Conservation (phyloP, 2,888 invertebrate species). For the Cylindroiulus punctatus region DNA sequence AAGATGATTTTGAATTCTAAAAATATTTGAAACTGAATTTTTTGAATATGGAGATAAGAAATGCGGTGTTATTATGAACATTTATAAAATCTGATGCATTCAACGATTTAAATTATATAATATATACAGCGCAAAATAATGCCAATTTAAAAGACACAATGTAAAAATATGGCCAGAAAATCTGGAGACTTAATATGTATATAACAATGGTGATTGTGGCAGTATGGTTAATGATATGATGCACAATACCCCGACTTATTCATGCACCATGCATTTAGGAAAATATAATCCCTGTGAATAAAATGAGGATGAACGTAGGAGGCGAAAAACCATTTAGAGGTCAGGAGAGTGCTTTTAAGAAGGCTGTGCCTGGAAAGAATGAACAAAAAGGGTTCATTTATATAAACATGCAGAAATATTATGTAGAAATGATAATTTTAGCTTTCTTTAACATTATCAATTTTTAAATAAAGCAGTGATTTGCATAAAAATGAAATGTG, state of each 20-base stretch:
- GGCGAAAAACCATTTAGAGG: conserved; percentile 30
- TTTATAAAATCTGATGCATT: neutral
- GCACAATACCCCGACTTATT: neutral
- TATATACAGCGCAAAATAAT: conserved; percentile 12
- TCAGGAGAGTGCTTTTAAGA: conserved; percentile 48
- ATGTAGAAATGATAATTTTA: neutral
- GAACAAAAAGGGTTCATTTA: conserved; percentile 48
- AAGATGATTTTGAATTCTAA: neutral
- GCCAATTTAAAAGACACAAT: neutral
- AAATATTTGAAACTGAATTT: conserved; percentile 27
- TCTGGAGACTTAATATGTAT: neutral
- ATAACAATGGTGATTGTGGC: neutral
- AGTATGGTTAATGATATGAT: conserved; percentile 9
- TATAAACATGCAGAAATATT: conserved; percentile 40
- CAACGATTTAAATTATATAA: conserved; percentile 32
- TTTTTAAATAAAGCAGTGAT: neutral
- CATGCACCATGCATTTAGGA: conserved; percentile 52
- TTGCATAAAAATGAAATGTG: neutral
- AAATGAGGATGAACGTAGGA: conserved; percentile 35
- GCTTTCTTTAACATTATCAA: neutral
- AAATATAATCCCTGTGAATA: conserved; percentile 5
- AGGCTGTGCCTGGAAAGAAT: conserved; percentile 52
- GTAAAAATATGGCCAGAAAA: neutral
- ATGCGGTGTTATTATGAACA: neutral
- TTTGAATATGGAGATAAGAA: neutral